Percentiles rank a stretch among this genome's conserved stretches.
These are phyloP conservation scores for Aporophyla lueneburgensis DNA, from an alignment of 2,888 invertebrate species.

Conservation along the genomic window DNA sequence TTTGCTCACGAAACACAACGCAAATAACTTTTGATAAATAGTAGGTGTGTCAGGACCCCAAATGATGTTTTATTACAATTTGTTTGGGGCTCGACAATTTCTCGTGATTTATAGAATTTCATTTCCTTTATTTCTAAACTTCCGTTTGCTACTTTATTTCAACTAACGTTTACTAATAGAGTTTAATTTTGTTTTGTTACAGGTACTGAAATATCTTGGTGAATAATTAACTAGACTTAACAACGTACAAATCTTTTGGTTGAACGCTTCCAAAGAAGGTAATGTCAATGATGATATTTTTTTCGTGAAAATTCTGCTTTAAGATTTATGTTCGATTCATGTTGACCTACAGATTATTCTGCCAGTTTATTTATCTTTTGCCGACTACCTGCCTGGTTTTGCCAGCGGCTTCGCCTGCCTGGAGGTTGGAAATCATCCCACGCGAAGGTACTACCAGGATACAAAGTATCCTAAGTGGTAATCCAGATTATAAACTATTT, in stretches of 20 bases:
- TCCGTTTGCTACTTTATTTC: constrained; percentile 21
- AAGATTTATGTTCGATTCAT: background rate
- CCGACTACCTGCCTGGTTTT: no score
- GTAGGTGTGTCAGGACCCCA: background rate
- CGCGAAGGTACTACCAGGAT: no score
- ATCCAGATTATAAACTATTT: no score
- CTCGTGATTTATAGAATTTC: constrained; percentile 37
- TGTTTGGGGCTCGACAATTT: constrained; percentile 23
- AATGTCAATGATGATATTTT: background rate
- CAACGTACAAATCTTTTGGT: constrained; percentile 20
- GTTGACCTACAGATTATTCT: background rate
- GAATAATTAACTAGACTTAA: constrained; percentile 29
- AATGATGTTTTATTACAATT: constrained; percentile 47
- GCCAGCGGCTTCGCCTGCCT: no score
- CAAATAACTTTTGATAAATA: constrained; percentile 31
- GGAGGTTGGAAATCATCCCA: no score
- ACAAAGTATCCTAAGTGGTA: no score
- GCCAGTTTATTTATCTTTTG: background rate
- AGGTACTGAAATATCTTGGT: constrained; percentile 52
- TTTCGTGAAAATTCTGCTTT: background rate
- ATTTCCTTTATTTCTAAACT: constrained; percentile 45
- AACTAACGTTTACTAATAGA: constrained; percentile 45
- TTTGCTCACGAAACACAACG: constrained; percentile 6
- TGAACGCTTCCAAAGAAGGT: constrained; percentile 13
- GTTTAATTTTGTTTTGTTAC: constrained; percentile 62